Conservation (phyloP, 2,888 invertebrate species). For the Himalopsyche tibetana region DNA sequence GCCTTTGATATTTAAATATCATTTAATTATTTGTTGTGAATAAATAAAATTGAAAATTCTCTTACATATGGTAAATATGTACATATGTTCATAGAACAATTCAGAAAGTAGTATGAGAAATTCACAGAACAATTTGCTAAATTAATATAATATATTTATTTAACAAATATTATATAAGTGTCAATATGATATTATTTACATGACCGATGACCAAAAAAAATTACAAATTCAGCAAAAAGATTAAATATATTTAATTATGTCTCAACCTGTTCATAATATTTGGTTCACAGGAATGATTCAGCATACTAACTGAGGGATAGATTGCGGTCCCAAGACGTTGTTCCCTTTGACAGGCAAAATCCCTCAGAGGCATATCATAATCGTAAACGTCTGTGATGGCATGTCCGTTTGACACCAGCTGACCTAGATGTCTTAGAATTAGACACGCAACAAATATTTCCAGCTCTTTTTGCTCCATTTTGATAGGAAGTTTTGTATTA, state of each 20-base stretch:
- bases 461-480: conserved; percentile 67
- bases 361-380: neutral
- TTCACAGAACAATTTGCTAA: too few species aligned
- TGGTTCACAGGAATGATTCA: conserved; percentile 95
- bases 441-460: conserved; percentile 78
- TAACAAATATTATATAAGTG: too few species aligned
- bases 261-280: conserved; percentile 85
- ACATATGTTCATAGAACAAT: too few species aligned
- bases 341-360: conserved; percentile 66
- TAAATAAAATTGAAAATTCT: too few species aligned
- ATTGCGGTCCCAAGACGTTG: conserved; percentile 85
- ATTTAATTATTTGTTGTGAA: too few species aligned
- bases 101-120: too few species aligned
- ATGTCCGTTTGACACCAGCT: conserved; percentile 85
- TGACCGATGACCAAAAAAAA: too few species aligned
- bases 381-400: conserved; percentile 23
- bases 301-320: conserved; percentile 90
- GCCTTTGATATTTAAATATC: too few species aligned
- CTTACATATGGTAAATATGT: too few species aligned
- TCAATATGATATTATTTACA: too few species aligned
- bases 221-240: too few species aligned
- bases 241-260: neutral
- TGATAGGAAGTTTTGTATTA: conserved; percentile 70
- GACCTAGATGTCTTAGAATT: conserved; percentile 86
- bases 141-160: too few species aligned